These are phyloP conservation scores for Melanchra persicariae DNA, from an alignment of 2,888 invertebrate species.

Conservation along the genomic window DNA sequence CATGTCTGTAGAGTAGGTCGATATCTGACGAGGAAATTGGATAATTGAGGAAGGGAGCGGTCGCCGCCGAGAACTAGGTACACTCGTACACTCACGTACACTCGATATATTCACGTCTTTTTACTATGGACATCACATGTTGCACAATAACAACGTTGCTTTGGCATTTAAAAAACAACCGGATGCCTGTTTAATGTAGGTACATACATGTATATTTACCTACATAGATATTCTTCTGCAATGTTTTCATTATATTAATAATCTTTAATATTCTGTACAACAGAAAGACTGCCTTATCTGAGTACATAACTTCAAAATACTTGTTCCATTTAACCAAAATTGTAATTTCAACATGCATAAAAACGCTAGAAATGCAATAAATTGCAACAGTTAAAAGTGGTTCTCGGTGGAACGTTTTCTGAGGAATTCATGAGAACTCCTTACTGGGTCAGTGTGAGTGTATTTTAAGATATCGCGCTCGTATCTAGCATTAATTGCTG, in stretches of 20 bases:
- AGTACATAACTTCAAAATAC: neutral
- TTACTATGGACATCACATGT: slow-evolving; percentile 40
- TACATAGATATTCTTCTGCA: neutral
- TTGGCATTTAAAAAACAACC: neutral
- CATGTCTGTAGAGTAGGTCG: slow-evolving; percentile 74
- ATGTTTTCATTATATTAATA: neutral
- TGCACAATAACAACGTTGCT: slow-evolving; percentile 31
- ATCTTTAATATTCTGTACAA: neutral
- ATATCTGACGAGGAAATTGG: slow-evolving; percentile 85
- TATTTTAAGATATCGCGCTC: slow-evolving; percentile 49
- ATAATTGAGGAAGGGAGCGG: slow-evolving; percentile 88
- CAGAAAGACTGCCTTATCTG: neutral
- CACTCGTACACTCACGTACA: slow-evolving; percentile 39
- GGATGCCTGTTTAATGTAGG: neutral
- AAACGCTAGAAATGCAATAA: slow-evolving; percentile 34
- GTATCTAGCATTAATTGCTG: slow-evolving; percentile 31
- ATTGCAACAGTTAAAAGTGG: slow-evolving; percentile 45
- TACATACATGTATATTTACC: too few species aligned
- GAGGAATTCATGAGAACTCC: slow-evolving; percentile 43
- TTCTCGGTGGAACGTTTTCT: slow-evolving; percentile 32
- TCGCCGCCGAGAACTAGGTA: slow-evolving; percentile 60
- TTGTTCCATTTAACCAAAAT: slow-evolving; percentile 9
- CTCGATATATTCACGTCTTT: slow-evolving; percentile 37
- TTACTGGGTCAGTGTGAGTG: slow-evolving; percentile 47
- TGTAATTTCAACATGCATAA: slow-evolving; percentile 29